Percentiles rank a stretch among this genome's conserved stretches.
Evolutionary conservation across 2,888 invertebrate species (phyloP).

Genomic region (Ectobius pallidus): DNA sequence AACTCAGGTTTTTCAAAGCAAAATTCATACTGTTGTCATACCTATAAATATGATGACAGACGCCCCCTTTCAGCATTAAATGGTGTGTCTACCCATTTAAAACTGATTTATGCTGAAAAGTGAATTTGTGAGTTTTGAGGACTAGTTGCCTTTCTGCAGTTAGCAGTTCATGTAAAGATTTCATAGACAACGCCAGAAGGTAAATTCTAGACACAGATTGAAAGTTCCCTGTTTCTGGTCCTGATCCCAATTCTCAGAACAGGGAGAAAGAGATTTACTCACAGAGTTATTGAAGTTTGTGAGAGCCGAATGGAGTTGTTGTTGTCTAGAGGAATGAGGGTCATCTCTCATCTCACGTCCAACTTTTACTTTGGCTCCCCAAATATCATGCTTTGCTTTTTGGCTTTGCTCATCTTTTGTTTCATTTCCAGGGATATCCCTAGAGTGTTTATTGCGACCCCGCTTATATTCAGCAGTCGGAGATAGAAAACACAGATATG

Average conservation of each 20-base stretch:
- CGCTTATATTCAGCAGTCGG: neutral
- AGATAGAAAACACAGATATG: neutral
- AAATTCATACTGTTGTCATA: too few relatives aligned
- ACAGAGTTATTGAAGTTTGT: slow-evolving; percentile 8
- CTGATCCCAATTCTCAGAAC: neutral
- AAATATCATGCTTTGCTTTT: neutral
- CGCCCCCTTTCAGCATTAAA: too few relatives aligned
- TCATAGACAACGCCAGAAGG: too few relatives aligned
- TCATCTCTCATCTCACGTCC: slow-evolving; percentile 33
- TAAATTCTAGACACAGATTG: too few relatives aligned
- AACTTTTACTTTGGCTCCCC: slow-evolving; percentile 33
- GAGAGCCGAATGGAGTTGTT: neutral
- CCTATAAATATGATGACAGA: too few relatives aligned
- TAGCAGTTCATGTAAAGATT: too few relatives aligned
- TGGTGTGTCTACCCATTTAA: too few relatives aligned
- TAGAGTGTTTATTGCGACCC: neutral
- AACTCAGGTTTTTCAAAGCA: too few relatives aligned
- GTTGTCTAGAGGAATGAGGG: slow-evolving; percentile 16
- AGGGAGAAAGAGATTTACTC: neutral
- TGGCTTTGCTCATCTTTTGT: neutral
- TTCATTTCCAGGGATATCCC: slow-evolving; percentile 5
- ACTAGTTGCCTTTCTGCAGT: too few relatives aligned
- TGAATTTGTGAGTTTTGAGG: too few relatives aligned
- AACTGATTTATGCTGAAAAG: too few relatives aligned
- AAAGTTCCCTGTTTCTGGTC: too few relatives aligned